A percentile compares a stretch with the other conserved stretches of the same genome.
Evolutionary conservation across 2,113 vertebrate species (phyloP).

Genomic region (Tupaia chinensis): DNA sequence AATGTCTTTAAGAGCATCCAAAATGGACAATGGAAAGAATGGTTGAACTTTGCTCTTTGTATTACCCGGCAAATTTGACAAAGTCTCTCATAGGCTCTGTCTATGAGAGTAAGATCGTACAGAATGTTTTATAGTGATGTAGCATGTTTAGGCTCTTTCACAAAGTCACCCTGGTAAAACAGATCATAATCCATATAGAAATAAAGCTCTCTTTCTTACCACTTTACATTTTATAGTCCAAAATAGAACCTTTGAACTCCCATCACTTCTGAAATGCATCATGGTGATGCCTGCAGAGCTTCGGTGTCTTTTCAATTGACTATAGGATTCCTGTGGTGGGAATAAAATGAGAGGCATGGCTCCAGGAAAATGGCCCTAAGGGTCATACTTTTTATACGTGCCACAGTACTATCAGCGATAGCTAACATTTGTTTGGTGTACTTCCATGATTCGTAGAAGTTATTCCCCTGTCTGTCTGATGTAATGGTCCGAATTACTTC

Average conservation of each 20-base stretch:
- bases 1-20: background rate
- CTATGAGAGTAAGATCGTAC: background rate
- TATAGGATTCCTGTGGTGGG: background rate
- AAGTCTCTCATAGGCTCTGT: background rate
- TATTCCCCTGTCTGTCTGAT: background rate
- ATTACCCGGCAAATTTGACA: background rate
- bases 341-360: background rate
- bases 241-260: slow-evolving; percentile 53
- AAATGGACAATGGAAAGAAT: background rate
- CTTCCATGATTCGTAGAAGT: slow-evolving; percentile 15
- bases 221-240: slow-evolving; percentile 17
- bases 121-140: background rate
- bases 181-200: slow-evolving; percentile 27
- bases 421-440: background rate
- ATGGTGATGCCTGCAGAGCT: background rate
- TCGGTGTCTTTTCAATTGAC: slow-evolving; percentile 30
- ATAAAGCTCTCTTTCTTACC: background rate
- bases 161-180: background rate
- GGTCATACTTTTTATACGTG: background rate
- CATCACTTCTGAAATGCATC: slow-evolving; percentile 36
- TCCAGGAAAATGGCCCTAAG: background rate
- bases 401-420: background rate
- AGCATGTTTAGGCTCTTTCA: background rate
- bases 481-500: background rate
- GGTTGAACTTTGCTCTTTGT: background rate